phyloP scores from a whole-genome alignment of 2,888 invertebrate genomes.

The Andrena camellia region DNA sequence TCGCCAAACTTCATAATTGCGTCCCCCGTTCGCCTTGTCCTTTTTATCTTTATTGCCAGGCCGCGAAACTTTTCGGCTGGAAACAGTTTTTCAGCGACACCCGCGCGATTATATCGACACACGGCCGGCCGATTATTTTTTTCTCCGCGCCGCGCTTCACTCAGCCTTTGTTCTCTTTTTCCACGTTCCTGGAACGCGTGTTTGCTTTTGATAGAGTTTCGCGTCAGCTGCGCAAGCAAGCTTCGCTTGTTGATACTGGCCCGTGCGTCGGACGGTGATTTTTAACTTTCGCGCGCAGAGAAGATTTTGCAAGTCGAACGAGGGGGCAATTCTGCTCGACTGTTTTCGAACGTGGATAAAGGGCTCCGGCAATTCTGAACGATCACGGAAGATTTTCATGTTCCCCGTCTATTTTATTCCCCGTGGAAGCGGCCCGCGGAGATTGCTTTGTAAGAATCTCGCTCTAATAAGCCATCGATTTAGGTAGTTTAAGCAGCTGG shows the following conservation, averaged over 20 bases:
- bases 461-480: slow-evolving; percentile 10
- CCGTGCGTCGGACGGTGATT: not conserved
- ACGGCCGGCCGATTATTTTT: slow-evolving; percentile 9
- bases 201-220: slow-evolving; percentile 19
- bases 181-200: not conserved
- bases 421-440: too few relatives aligned
- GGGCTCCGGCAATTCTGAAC: not conserved
- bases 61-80: slow-evolving; percentile 30
- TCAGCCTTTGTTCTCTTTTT: not conserved
- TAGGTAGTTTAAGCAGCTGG: not conserved
- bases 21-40: slow-evolving; percentile 37
- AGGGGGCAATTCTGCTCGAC: not conserved
- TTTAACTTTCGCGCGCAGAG: not conserved
- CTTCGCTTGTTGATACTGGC: not conserved
- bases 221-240: slow-evolving; percentile 1
- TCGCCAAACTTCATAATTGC: slow-evolving; percentile 63
- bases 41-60: slow-evolving; percentile 25
- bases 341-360: not conserved
- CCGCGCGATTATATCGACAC: slow-evolving; percentile 19
- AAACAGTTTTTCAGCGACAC: slow-evolving; percentile 11
- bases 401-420: too few relatives aligned
- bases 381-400: too few relatives aligned
- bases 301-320: slow-evolving; percentile 13
- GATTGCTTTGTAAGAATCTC: slow-evolving; percentile 1
- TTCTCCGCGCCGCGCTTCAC: not conserved